A percentile compares a stretch with the other conserved stretches of the same genome.
Evolutionary conservation across 1,140 invertebrate genomes (phyloP).

Genomic region (Lepeophtheirus salmonis): DNA sequence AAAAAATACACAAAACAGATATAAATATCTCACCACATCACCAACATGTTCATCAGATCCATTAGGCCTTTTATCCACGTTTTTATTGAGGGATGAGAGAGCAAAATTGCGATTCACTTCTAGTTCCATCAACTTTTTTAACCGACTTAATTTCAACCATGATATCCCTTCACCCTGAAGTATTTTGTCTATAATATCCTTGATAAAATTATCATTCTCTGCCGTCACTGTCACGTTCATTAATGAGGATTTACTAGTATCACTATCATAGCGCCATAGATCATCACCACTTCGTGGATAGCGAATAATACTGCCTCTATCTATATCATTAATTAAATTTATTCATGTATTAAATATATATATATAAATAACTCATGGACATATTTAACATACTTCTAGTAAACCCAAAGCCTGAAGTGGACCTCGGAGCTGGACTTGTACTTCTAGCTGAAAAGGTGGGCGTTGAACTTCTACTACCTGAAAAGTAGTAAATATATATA

Average conservation of each 20-base stretch:
- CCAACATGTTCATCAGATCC: constrained; percentile 89
- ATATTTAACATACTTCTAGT: neutral
- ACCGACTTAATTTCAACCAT: constrained; percentile 79
- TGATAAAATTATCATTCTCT: constrained; percentile 69
- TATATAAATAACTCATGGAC: neutral
- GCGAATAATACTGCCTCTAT: neutral
- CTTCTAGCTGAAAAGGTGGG: neutral
- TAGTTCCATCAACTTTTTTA: constrained; percentile 96
- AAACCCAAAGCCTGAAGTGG: constrained; percentile 26
- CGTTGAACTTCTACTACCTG: neutral
- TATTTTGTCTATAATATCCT: constrained; percentile 69
- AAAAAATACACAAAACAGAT: constrained; percentile 8
- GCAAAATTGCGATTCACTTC: constrained; percentile 94
- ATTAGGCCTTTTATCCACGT: constrained; percentile 66
- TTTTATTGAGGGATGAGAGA: constrained; percentile 80
- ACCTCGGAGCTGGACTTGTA: constrained; percentile 23
- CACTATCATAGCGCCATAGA: constrained; percentile 40
- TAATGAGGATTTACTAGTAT: constrained; percentile 25
- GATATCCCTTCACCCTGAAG: constrained; percentile 88
- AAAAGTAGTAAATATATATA: neutral
- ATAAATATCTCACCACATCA: constrained; percentile 60
- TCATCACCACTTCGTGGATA: constrained; percentile 39
- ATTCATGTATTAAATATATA: neutral
- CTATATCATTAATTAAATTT: neutral
- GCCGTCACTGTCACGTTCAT: constrained; percentile 39